Evolutionary conservation across 1,140 invertebrate species (phyloP), one percentile per base, ranked within the genome.

Genomic region (Wiebesia pumilae): DNA sequence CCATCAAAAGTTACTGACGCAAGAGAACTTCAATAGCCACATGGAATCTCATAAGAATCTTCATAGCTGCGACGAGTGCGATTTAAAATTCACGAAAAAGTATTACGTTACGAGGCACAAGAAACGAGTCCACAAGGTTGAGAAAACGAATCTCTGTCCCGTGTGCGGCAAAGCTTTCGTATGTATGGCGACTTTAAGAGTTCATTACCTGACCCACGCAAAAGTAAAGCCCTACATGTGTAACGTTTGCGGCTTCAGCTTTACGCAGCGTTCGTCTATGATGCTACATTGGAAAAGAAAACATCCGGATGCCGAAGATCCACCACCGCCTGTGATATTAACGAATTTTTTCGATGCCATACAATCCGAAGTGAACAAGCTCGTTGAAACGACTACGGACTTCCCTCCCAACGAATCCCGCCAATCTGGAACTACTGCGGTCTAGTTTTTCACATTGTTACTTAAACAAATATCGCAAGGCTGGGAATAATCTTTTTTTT

Each of bases 51-150:
- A 92, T 54, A 88, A 89, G 38, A 91, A n/a, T 92, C 91, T 87
- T 24, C 97, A 97, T 89, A 88, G 88, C 21, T 98, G 97, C 90
- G 96, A 97, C 84, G 91, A 95, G 9, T 98, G 97, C 90, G 94
- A 94, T 19, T 97, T 97, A 90, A 95, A 95, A 0, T 97, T 94
- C 91, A 87, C 89, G 2, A 85, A 89, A 27, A 90, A 90, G 21
- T 88, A 89, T 24, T 90, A 91, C 82, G 84, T 91, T 0, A 89
- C 84, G 3, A 87, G 89, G 12, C 94, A 94, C 78, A 85, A 67
- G 3, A 89, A 89, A 62, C 83, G 87, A 3, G 90, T 92, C 19
- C 91, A 92, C 77, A 84, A 77, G 40, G 90, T 90, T 35, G 91
- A 91, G 47, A 92, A 88, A 75, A 91, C 90, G 10, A 92, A 90